A percentile compares a stretch with the other conserved stretches of the same genome.
These are phyloP conservation scores for Drosophila prostipennis DNA, from an alignment of 2,888 invertebrate genomes.

Conservation along the genomic window DNA sequence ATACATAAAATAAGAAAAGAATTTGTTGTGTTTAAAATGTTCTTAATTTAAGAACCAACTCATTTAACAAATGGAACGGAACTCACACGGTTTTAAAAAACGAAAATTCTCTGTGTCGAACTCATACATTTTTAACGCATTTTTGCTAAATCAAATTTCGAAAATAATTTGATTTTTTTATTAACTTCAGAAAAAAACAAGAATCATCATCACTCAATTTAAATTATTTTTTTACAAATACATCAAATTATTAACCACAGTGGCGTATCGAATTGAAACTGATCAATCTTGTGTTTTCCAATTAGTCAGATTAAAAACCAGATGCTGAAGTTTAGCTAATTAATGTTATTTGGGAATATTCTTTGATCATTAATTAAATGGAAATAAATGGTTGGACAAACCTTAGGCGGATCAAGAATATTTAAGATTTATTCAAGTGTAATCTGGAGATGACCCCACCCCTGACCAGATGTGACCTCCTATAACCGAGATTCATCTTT, in stretches of 20 bases:
- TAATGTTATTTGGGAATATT: neutral
- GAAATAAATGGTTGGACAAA: neutral
- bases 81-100: too few relatives aligned
- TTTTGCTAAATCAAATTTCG: too few relatives aligned
- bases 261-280: neutral
- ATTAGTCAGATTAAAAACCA: neutral
- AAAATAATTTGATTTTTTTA: too few relatives aligned
- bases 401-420: neutral
- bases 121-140: too few relatives aligned
- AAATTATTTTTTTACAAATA: neutral
- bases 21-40: too few relatives aligned
- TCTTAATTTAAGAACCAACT: too few relatives aligned
- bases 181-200: neutral
- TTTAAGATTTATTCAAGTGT: neutral
- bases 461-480: slow-evolving; percentile 10
- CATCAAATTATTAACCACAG: neutral
- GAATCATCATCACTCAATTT: neutral
- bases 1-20: too few relatives aligned
- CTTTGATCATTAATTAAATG: neutral
- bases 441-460: slow-evolving; percentile 17
- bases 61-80: too few relatives aligned
- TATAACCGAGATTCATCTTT: neutral
- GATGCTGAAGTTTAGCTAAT: neutral
- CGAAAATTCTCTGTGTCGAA: too few relatives aligned
- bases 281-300: neutral